Conservation (phyloP, 2,888 invertebrate species). For the Dasysyrphus albostriatus region DNA sequence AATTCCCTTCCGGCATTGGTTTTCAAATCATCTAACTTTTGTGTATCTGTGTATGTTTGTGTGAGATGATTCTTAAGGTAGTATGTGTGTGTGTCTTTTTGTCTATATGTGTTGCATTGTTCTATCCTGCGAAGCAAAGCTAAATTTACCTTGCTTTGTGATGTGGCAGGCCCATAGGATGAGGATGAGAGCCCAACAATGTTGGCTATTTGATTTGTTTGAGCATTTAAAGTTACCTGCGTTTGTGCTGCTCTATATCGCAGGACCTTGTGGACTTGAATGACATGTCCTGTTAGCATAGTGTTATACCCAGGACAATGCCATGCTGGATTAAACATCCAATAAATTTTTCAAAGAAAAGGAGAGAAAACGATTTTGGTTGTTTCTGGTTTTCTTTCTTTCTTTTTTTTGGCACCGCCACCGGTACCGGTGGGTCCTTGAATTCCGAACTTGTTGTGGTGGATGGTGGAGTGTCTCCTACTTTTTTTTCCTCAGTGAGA, state of each 20-base stretch:
- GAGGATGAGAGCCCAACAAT: slow-evolving; percentile 18
- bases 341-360: slow-evolving; percentile 71
- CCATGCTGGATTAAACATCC: slow-evolving; percentile 64
- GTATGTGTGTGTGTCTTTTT: background rate
- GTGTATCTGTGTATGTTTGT: background rate
- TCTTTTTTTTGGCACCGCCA: background rate
- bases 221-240: slow-evolving; percentile 71
- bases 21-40: slow-evolving; percentile 66
- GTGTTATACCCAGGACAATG: slow-evolving; percentile 61
- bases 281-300: slow-evolving; percentile 72
- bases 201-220: slow-evolving; percentile 70
- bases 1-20: slow-evolving; percentile 74
- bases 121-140: slow-evolving; percentile 51
- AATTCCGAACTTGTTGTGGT: slow-evolving; percentile 7
- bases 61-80: background rate
- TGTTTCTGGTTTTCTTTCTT: slow-evolving; percentile 10
- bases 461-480: slow-evolving; percentile 12
- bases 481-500: background rate
- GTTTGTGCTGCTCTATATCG: slow-evolving; percentile 8
- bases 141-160: slow-evolving; percentile 25
- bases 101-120: slow-evolving; percentile 31
- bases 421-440: background rate
- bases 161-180: background rate
- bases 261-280: slow-evolving; percentile 46
- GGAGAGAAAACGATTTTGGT: slow-evolving; percentile 46